Conservation (phyloP, 2,797 vertebrate species). For the Octomys mimax region DNA sequence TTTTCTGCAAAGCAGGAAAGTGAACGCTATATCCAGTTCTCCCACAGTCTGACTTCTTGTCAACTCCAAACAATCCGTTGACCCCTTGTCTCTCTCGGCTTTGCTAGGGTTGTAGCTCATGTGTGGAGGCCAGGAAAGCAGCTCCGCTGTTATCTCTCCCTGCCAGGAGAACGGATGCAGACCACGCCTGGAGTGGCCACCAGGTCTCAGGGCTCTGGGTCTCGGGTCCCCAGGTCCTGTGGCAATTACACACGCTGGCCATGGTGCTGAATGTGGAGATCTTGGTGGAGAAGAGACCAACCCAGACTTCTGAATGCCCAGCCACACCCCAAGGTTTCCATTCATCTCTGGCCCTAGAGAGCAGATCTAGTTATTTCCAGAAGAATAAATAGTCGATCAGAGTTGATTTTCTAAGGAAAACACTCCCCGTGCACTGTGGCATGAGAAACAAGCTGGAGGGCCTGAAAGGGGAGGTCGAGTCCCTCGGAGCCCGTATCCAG, state of each 20-base stretch:
- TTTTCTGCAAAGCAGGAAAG: not conserved
- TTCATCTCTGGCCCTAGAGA: constrained; percentile 58
- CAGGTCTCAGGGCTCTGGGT: not conserved
- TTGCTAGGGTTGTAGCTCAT: not conserved
- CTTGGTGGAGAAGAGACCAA: not conserved
- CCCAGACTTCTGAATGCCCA: not conserved
- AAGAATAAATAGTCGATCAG: constrained; percentile 62
- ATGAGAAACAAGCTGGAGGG: not conserved
- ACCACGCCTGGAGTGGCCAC: accelerated
- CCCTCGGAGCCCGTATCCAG: not conserved
- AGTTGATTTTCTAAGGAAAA: constrained; percentile 74
- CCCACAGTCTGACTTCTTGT: accelerated
- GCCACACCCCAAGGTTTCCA: not conserved
- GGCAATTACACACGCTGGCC: not conserved
- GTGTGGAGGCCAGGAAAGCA: accelerated
- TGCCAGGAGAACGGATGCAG: accelerated
- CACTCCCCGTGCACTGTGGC: not conserved
- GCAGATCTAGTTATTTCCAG: constrained; percentile 69
- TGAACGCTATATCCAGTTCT: not conserved
- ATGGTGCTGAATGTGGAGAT: accelerated
- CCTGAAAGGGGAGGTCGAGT: not conserved
- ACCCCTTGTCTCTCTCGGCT: not conserved
- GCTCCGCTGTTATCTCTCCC: not conserved
- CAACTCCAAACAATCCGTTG: not conserved
- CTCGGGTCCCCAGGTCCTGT: not conserved